phyloP scores from a whole-genome alignment of 1,140 invertebrate genomes.

The Aleiodes sp. region DNA sequence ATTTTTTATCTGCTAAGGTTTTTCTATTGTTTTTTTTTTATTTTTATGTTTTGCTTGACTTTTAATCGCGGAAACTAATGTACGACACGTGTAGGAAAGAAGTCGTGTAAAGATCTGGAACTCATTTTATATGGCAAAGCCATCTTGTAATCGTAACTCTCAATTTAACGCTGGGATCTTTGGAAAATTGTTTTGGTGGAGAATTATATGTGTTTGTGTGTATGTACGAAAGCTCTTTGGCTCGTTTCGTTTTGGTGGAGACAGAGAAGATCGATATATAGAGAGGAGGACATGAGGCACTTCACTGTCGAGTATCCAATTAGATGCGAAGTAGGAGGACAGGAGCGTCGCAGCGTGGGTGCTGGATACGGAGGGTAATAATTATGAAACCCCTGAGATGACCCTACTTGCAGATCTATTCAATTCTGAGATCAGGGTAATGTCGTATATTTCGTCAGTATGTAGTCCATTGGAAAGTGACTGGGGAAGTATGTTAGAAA shows the following conservation, averaged over 20 bases:
- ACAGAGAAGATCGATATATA: slow-evolving; percentile 21
- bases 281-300: slow-evolving; percentile 22
- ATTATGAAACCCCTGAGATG: slow-evolving; percentile 46
- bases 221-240: background rate
- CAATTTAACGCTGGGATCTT: slow-evolving; percentile 21
- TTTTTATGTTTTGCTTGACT: background rate
- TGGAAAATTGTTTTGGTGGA: slow-evolving; percentile 22
- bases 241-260: background rate
- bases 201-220: background rate
- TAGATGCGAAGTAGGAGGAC: slow-evolving; percentile 44
- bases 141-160: slow-evolving; percentile 28
- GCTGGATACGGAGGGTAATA: slow-evolving; percentile 37
- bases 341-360: slow-evolving; percentile 42
- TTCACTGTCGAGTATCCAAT: slow-evolving; percentile 41
- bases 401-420: background rate
- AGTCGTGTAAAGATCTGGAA: slow-evolving; percentile 9
- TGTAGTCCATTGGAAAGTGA: no score
- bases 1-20: background rate
- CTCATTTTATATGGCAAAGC: slow-evolving; percentile 12
- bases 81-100: slow-evolving; percentile 19
- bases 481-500: no score
- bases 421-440: background rate
- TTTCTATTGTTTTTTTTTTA: background rate
- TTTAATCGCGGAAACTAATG: background rate
- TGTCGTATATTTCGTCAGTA: no score